Percentiles rank a stretch among this genome's conserved stretches.
These are phyloP conservation scores for Hippopotamyrus pictus DNA, from an alignment of 2,797 vertebrate species.

Conservation along the genomic window DNA sequence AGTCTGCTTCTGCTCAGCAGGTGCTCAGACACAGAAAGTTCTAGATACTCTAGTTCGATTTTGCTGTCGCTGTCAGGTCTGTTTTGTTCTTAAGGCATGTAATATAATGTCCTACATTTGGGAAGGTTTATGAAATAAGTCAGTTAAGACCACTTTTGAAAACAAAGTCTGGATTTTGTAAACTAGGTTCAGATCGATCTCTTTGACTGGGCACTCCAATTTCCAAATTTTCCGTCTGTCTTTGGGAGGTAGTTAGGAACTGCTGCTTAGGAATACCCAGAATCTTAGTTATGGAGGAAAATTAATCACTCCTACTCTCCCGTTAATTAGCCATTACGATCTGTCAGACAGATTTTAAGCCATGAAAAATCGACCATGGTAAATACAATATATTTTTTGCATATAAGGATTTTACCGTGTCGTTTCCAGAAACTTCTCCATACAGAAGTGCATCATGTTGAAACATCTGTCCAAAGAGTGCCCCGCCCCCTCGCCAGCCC, in stretches of 20 bases:
- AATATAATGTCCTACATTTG: not conserved
- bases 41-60: not conserved
- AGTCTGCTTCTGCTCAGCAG: not conserved
- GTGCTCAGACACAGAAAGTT: not conserved
- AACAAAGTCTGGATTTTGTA: not conserved
- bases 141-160: no score
- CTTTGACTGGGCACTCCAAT: not conserved
- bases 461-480: conserved; percentile 84
- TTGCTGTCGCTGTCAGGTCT: not conserved
- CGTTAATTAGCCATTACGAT: not conserved
- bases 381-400: not conserved
- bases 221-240: not conserved
- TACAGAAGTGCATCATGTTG: conserved; percentile 79
- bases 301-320: not conserved
- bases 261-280: not conserved
- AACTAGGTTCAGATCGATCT: not conserved
- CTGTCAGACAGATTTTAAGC: not conserved
- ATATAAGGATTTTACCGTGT: not conserved
- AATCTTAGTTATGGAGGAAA: not conserved
- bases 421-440: conserved; percentile 60
- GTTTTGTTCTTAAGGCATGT: not conserved
- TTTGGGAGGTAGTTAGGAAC: not conserved
- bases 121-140: not conserved
- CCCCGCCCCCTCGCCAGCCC: conserved; percentile 41
- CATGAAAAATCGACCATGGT: not conserved